These are phyloP conservation scores for Leucoptera coffeella DNA, from an alignment of 2,888 invertebrate genomes.

Conservation along the genomic window DNA sequence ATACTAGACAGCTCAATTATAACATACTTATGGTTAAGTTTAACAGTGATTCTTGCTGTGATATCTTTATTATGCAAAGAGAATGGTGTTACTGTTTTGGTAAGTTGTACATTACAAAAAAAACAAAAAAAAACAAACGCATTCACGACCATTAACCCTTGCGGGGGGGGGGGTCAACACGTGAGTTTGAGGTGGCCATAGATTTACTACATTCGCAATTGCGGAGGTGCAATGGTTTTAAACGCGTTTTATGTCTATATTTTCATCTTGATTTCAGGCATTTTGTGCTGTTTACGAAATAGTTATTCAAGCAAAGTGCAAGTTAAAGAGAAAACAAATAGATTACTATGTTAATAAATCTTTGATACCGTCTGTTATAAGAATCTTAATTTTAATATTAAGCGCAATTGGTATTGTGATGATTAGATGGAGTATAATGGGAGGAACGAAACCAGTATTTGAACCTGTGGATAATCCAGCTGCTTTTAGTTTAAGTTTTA, in stretches of 20 bases:
- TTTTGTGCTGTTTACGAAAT: slow-evolving; percentile 68
- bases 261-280: slow-evolving; percentile 31
- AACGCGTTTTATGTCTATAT: too few relatives aligned
- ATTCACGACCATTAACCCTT: too few relatives aligned
- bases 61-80: slow-evolving; percentile 87
- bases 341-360: neutral
- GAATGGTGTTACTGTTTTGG: slow-evolving; percentile 85
- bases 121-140: too few relatives aligned
- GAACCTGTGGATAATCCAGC: slow-evolving; percentile 88
- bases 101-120: too few relatives aligned
- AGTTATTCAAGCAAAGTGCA: slow-evolving; percentile 6
- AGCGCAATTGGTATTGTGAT: slow-evolving; percentile 51
- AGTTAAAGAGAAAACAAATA: slow-evolving; percentile 3
- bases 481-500: slow-evolving; percentile 62
- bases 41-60: slow-evolving; percentile 37
- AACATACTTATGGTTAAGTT: slow-evolving; percentile 12
- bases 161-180: too few relatives aligned
- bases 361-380: slow-evolving; percentile 16
- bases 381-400: slow-evolving; percentile 41
- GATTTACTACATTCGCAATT: too few relatives aligned
- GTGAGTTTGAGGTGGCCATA: too few relatives aligned
- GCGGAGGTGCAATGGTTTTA: too few relatives aligned
- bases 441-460: slow-evolving; percentile 72
- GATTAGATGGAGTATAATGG: slow-evolving; percentile 72
- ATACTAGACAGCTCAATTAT: neutral